Evolutionary conservation across 2,888 invertebrate genomes (phyloP).

Genomic region (Germaria angustata): DNA sequence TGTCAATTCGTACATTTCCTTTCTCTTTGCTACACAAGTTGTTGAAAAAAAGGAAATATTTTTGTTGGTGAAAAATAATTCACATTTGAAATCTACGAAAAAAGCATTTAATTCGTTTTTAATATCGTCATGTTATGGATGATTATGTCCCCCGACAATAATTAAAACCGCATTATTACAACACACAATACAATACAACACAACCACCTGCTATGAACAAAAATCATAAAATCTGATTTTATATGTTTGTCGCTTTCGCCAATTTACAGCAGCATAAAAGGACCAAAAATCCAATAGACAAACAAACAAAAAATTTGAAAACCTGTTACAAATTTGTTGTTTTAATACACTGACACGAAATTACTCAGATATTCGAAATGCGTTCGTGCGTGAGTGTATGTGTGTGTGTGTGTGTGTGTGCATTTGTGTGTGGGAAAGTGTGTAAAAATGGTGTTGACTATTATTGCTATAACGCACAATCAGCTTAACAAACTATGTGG

Average conservation of each 20-base stretch:
- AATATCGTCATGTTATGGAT: conserved; percentile 42
- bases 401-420: background rate
- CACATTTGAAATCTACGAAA: too few relatives aligned
- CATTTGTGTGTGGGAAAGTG: background rate
- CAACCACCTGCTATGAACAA: conserved; percentile 61
- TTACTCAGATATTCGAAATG: background rate
- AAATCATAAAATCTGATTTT: conserved; percentile 52
- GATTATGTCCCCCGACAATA: conserved; percentile 64
- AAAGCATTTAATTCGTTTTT: conserved; percentile 49
- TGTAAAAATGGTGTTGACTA: conserved; percentile 49
- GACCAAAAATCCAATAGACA: background rate
- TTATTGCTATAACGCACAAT: conserved; percentile 59
- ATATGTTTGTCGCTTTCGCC: background rate
- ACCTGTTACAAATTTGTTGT: background rate
- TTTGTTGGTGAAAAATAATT: too few relatives aligned
- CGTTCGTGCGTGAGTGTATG: background rate
- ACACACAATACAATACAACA: conserved; percentile 26
- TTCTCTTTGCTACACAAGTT: too few relatives aligned
- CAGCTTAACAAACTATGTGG: conserved; percentile 64
- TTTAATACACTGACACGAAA: background rate
- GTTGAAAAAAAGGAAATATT: too few relatives aligned
- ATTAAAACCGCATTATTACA: conserved; percentile 66
- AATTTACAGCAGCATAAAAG: background rate
- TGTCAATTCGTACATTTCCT: too few relatives aligned
- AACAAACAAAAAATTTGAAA: background rate